Base-by-base conservation (phyloP, 2,797 vertebrate species). In the Spinus olivaceus region DNA sequence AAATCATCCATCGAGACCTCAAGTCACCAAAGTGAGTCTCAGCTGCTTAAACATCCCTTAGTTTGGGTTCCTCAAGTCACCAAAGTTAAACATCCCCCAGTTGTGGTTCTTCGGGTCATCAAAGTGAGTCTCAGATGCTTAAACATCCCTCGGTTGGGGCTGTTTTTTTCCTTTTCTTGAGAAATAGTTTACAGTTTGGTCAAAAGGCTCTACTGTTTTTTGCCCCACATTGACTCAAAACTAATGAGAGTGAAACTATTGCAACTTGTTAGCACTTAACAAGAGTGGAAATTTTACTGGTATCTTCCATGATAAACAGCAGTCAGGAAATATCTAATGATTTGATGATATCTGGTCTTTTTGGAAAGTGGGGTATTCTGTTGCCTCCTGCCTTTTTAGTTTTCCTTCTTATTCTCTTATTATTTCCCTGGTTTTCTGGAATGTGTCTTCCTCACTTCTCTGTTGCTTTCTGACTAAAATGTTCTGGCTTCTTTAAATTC, bases 1-100 rank as follows among this genome's bases (percentile, higher is more conserved):
- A 99, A 97, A 99, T 99, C 98, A 99, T 99, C 97, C 99, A 99
- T 97, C 98, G 99, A 96, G 99, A 99, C 97, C 99, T 99, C 94
- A 99, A 99, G 96, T 99, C 99, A 86, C 99, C 99, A 86, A 99
- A 99, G 99, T 99, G 96, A 99, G 99, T 98, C 42, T n/a, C 71
- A 44, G 32, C 39, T 92, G 22, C 51, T 71, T 41, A 57, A 70
- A 49, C 7, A 13, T 39, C 16, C 28, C 19, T 47, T 73, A 5
- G 49, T 76, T 61, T 42, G 49, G 16, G 49, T 42, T 42, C 96
- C 99, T 99, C 94, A 99, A 99, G 95, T 99, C 99, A 80, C 99
- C 99, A 83, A 98, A 99, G 98, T 69, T 41, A 59, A 80, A 39
- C 30, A 24, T 21, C 14, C 6, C 20, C 14, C 20, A 46, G 24